Conservation (phyloP, 2,888 invertebrate genomes). For the Rotaria magnacalcarata region DNA sequence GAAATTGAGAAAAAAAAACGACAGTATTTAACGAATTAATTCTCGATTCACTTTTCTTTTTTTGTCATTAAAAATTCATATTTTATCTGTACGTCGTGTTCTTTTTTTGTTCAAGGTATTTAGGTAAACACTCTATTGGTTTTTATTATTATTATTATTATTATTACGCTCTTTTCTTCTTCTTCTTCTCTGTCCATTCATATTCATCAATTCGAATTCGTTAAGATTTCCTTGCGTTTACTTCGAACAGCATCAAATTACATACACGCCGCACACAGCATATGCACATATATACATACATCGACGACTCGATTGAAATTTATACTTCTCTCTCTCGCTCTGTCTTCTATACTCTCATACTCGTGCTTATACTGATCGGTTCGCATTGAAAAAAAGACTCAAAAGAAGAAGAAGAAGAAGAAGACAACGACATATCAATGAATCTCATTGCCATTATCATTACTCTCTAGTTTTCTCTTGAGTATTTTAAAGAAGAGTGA, state of each 20-base stretch:
- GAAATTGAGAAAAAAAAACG: not conserved
- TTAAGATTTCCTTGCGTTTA: constrained; percentile 1
- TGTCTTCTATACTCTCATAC: not conserved
- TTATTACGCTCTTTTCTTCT: not conserved
- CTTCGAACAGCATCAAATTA: constrained; percentile 11
- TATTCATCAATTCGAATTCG: not conserved
- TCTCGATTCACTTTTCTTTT: not conserved
- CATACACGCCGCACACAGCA: not conserved
- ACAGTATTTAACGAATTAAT: not conserved
- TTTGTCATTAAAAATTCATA: not conserved
- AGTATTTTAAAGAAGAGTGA: not conserved
- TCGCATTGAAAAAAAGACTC: not conserved
- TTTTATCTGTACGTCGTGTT: not conserved
- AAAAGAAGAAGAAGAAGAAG: not conserved
- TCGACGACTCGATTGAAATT: not conserved
- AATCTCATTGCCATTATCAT: not conserved
- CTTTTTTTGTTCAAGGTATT: not conserved
- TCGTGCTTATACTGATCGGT: not conserved
- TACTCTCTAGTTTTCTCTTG: not conserved
- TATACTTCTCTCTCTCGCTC: not conserved
- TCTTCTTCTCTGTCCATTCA: not conserved
- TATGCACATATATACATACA: not conserved
- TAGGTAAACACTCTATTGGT: not conserved
- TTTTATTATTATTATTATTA: not conserved
- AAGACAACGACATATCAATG: not conserved